Evolutionary conservation across 2,797 vertebrate genomes (phyloP).

Genomic region (Gymnoscopelus braueri): DNA sequence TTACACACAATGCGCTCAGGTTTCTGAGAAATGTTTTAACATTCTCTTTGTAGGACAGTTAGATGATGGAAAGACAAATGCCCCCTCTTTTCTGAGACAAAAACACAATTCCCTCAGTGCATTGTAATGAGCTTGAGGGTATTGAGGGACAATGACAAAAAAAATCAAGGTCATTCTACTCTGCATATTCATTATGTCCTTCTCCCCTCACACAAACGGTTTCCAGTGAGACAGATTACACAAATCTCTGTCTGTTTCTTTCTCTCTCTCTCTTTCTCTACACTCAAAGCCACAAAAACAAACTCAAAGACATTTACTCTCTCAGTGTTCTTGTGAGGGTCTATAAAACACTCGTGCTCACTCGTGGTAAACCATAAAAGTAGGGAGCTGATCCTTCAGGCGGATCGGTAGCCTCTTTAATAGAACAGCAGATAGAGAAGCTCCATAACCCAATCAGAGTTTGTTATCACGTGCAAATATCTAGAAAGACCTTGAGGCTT

Average conservation of each 20-base stretch:
- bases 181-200: too few species aligned
- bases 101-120: neutral
- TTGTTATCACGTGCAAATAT: constrained; percentile 56
- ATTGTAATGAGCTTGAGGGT: neutral
- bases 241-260: too few species aligned
- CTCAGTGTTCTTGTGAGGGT: constrained; percentile 41
- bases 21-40: too few species aligned
- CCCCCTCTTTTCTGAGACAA: too few species aligned
- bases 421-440: constrained; percentile 38
- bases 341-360: constrained; percentile 37
- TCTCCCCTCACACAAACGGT: neutral
- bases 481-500: constrained; percentile 39
- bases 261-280: neutral
- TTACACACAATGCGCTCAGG: too few species aligned
- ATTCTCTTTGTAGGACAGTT: too few species aligned
- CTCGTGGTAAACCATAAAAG: constrained; percentile 29
- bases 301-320: constrained; percentile 24
- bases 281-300: constrained; percentile 17
- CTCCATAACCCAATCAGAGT: constrained; percentile 41
- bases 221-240: neutral
- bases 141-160: neutral
- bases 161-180: neutral
- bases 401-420: neutral
- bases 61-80: too few species aligned
- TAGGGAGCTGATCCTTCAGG: constrained; percentile 36